phyloP scores from a whole-genome alignment of 2,113 vertebrate genomes.

The Mesocricetus auratus region DNA sequence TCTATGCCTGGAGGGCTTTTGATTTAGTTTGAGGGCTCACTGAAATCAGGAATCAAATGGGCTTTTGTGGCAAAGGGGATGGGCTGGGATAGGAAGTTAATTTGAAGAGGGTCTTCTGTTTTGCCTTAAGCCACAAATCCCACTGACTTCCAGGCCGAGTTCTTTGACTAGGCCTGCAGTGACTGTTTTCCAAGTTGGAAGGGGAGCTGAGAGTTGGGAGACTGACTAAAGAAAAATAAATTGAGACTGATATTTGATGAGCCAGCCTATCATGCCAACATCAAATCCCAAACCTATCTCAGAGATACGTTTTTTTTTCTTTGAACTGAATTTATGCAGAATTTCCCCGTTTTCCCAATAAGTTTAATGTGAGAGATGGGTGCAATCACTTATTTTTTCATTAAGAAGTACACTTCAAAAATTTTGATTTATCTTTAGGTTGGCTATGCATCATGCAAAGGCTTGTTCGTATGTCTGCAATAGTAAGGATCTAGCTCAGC shows the following conservation, averaged over 20 bases:
- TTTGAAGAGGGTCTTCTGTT: background rate
- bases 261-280: background rate
- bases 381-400: background rate
- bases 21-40: background rate
- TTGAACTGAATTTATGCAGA: background rate
- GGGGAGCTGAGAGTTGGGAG: background rate
- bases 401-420: background rate
- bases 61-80: background rate
- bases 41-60: background rate
- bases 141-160: background rate
- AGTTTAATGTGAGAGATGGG: background rate
- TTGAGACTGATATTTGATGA: background rate
- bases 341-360: background rate
- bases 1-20: background rate
- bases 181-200: background rate
- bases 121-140: background rate
- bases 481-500: too few species aligned
- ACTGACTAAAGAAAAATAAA: background rate
- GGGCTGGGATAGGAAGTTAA: background rate
- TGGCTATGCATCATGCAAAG: background rate
- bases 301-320: constrained; percentile 3
- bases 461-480: background rate
- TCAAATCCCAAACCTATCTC: background rate
- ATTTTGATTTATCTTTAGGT: background rate
- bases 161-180: background rate